These are phyloP conservation scores for Troides aeacus DNA, from an alignment of 2,888 invertebrate species.

Conservation along the genomic window DNA sequence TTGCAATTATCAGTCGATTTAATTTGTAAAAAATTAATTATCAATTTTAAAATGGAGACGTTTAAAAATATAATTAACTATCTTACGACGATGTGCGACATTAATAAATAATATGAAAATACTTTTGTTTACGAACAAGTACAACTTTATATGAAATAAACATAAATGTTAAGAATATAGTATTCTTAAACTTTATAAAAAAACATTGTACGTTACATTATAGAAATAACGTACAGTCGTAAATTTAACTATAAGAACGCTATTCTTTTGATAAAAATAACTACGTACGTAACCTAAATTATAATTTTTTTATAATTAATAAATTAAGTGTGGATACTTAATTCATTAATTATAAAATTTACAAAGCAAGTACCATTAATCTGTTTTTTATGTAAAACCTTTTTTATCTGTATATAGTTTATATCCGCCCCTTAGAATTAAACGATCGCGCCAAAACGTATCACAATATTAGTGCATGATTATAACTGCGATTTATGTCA, in stretches of 20 bases:
- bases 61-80: neutral
- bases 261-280: too few species aligned
- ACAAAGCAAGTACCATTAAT: neutral
- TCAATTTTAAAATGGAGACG: neutral
- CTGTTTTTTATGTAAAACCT: neutral
- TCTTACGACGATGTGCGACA: too few species aligned
- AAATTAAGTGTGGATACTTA: neutral
- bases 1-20: constrained; percentile 34
- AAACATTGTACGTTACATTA: too few species aligned
- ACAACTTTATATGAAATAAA: too few species aligned
- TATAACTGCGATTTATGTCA: neutral
- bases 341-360: neutral
- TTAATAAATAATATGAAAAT: too few species aligned
- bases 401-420: neutral
- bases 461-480: neutral
- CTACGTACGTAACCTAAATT: neutral
- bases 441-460: neutral
- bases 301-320: neutral
- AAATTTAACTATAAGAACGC: too few species aligned
- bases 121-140: too few species aligned
- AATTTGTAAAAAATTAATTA: constrained; percentile 1
- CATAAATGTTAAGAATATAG: too few species aligned
- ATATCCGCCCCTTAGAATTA: neutral
- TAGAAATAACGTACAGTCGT: too few species aligned
- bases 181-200: too few species aligned